Base-by-base conservation (phyloP, 2,888 invertebrate genomes). In the Calameuta idolon region DNA sequence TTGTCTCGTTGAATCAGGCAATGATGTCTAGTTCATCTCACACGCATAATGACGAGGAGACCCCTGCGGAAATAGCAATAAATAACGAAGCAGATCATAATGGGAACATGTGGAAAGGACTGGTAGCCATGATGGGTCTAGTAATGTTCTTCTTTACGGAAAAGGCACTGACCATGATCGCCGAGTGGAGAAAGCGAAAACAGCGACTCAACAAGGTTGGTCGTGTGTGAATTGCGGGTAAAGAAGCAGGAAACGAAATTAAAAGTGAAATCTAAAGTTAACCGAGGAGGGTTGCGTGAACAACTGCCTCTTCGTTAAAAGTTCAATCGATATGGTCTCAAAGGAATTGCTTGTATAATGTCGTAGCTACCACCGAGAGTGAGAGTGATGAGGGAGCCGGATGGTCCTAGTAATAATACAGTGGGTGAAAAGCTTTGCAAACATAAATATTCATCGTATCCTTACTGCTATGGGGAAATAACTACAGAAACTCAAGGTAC, bases 61-160 rank as follows among this genome's bases (percentile, higher is more conserved):
- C 81, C 74, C 69, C 81, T 74, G 33, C 75, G 77, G 69, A 80
- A 40, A 75, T 12, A 78, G 79, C 40, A 37, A 23, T 79, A 31
- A 69, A 79, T 9, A 78, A 83, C 15, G 88, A 89, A 34, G 90
- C 91, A 69, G 92, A 93, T 0, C 95, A 97, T 84, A 93, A 94
- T 69, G 93, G 94, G 80, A 96, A 96, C 85, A 96, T 97, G 93
- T 96, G 95, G 94, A 97, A 97, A 89, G 98, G 98, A 1, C 92
- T 98, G 34, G 95, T 96, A 0, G 96, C 96, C 1, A 95, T 97
- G 91, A 88, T 94, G 77, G 98, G 98, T 0, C 94, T 98, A 4
- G 95, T 97, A 12, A 94, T 97, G 91, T 98, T 98, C 93, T 98
- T 98, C 90, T 94, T 97, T 83, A 96, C 96, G 5, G 98, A 98